Base-by-base conservation (phyloP, 2,888 invertebrate species). In the Diarsia rubi region DNA sequence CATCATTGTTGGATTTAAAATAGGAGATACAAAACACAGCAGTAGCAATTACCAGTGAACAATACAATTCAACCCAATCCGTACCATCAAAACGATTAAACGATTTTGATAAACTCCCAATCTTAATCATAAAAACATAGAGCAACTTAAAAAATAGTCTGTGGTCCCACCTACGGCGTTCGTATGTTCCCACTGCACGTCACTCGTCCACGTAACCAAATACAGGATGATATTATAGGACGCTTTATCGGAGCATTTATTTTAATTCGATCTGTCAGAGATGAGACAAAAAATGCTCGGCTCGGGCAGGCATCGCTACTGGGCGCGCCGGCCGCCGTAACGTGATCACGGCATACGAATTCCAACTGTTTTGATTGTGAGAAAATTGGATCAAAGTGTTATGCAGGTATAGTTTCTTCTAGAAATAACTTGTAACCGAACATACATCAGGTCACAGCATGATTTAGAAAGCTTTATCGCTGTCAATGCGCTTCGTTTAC, bases 221-320 rank as follows among this genome's bases (percentile, higher is more conserved):
- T 95, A 96, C 94, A 95, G 93, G 94, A 93, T 93, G 93, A 95
- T 94, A 93, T 93, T 95, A 93, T 94, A 94, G 93, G 94, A 95
- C 94, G 95, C 93, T 92, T 93, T 95, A 95, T 95, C 95, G 93
- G 90, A 95, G 93, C 96, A 95, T 96, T 96, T 96, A 96, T 96
- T 96, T 95, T 96, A 96, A 96, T 96, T 96, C 93, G 96, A 96
- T 95, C 95, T 96, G 96, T 96, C 96, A 96, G 96, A 93, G 91
- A 92, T 91, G 92, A 92, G 91, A 92, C 92, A 95, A 95, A 96
- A 95, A 96, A 95, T 84, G 63, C 86, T 84, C 75, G 80, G 78
- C 65, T 83, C 76, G 91, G 90, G 79, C 92, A 91, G 91, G 85
- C 91, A 90, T 90, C 88, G 95, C 96, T 96, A 95, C 95, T 91